Base-by-base conservation (phyloP, 2,888 invertebrate species). In the Ophonus ardosiacus region DNA sequence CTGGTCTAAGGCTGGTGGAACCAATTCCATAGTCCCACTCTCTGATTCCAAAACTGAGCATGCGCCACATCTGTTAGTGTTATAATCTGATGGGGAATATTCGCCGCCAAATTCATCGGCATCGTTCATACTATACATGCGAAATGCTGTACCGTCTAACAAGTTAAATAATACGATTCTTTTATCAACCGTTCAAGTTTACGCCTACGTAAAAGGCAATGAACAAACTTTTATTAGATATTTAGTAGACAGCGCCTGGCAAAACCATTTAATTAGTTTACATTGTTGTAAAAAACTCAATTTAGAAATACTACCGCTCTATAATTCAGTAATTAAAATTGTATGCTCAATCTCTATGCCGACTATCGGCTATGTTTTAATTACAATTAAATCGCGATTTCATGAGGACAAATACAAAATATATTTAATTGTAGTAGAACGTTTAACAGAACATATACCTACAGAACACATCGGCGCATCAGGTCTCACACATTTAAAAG, bases 261-360 rank as follows among this genome's bases (percentile, higher is more conserved):
- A 65, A 31, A 65, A 65, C 40, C 5, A 65, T 65, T n/a, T 65
- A 31, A 65, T 65, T 31, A 24, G 31, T 13, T 65, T 65, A 31
- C 31, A 65, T 31, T 65, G 65, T 31, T 65, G 31, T 65, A 65
- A 65, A 31, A 65, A 31, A 31, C 65, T 65, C 13, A 65, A 40
- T 40, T 40, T 40, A 40, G 7, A 40, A 40, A 40, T 40, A 40
- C 7, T 40, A 65, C 31, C 31, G 18, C 31, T 31, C 31, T 65
- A 61, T 61, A 61, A 61, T 15, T 15, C 61, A 15, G 61, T 15
- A 5, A 40, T 40, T 61, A 61, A 61, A 15, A 61, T 8, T 61
- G 61, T 61, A 61, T 15, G 61, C 61, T 61, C 61, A 15, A 61
- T 15, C 15, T 61, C 18, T 15, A 61, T 18, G 15, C 61, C 61